These are phyloP conservation scores for Micromussa lordhowensis DNA, from an alignment of 92 coral and sea anemone species.

Conservation along the genomic window DNA sequence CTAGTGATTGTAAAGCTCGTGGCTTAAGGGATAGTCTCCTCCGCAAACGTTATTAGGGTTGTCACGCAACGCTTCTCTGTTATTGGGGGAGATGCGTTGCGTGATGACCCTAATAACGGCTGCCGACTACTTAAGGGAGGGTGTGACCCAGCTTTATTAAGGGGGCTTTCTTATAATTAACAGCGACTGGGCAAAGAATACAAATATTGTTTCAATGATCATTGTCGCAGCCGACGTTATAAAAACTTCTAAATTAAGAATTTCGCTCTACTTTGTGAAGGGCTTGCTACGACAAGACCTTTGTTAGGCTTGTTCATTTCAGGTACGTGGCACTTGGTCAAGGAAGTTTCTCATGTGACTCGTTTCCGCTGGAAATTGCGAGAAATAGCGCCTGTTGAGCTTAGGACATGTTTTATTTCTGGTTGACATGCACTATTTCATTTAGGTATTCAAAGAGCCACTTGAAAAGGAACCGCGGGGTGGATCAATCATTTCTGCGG, in stretches of 20 bases:
- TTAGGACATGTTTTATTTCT: neutral
- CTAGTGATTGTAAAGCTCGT: too few relatives aligned
- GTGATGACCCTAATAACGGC: too few relatives aligned
- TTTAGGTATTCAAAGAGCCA: conserved; percentile 92
- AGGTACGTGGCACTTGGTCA: neutral
- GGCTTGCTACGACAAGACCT: neutral
- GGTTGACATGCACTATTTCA: neutral
- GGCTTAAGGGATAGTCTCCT: neutral
- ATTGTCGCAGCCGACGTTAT: neutral
- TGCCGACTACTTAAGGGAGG: too few relatives aligned
- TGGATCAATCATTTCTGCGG: conserved; percentile 90
- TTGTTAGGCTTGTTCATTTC: neutral
- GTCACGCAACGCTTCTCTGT: too few relatives aligned
- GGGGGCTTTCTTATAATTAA: neutral
- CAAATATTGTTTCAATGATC: neutral
- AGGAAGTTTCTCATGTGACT: neutral
- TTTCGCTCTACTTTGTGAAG: neutral
- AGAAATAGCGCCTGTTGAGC: neutral
- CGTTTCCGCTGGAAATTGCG: neutral
- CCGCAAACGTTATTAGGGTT: too few relatives aligned
- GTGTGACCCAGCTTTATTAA: neutral
- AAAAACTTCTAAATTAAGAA: too few relatives aligned
- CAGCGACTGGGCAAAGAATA: neutral
- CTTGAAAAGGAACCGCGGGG: conserved; percentile 94
- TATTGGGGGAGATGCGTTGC: too few relatives aligned